A percentile compares a stretch with the other conserved stretches of the same genome.
Evolutionary conservation across 2,113 vertebrate species (phyloP).

Genomic region (Scatophagus argus): DNA sequence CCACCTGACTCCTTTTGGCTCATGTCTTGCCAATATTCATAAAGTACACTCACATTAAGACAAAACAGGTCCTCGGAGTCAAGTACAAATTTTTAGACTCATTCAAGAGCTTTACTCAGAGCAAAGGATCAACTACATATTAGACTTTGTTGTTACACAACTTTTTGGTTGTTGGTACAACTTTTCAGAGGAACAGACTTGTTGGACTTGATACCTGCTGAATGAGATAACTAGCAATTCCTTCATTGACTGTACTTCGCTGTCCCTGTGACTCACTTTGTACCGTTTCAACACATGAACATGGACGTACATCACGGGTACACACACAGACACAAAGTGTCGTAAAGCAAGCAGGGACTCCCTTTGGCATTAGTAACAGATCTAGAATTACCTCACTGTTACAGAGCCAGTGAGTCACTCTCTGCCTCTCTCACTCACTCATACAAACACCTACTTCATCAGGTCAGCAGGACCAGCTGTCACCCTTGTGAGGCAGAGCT

Average conservation of each 20-base stretch:
- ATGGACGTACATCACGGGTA: background rate
- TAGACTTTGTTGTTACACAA: too few relatives aligned
- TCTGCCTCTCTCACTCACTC: background rate
- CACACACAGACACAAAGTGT: background rate
- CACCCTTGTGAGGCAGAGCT: conserved; percentile 35
- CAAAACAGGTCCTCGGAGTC: background rate
- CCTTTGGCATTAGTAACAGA: conserved; percentile 71
- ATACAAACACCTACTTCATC: background rate
- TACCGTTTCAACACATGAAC: conserved; percentile 11
- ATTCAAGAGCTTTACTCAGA: background rate
- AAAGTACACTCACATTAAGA: background rate
- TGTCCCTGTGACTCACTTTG: background rate
- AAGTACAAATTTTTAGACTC: too few relatives aligned
- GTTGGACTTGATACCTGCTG: background rate
- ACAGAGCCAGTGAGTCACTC: conserved; percentile 51
- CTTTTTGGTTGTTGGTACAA: background rate
- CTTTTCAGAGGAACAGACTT: background rate
- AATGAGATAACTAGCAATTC: background rate
- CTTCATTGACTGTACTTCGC: background rate
- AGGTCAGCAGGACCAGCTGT: conserved; percentile 61
- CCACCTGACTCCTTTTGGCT: background rate
- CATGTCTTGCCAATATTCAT: background rate
- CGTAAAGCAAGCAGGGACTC: conserved; percentile 59
- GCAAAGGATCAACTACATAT: background rate
- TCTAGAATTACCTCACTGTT: conserved; percentile 70